Evolutionary conservation across 2,113 vertebrate genomes (phyloP).

Genomic region (Gnathonemus echidnorhynchus): DNA sequence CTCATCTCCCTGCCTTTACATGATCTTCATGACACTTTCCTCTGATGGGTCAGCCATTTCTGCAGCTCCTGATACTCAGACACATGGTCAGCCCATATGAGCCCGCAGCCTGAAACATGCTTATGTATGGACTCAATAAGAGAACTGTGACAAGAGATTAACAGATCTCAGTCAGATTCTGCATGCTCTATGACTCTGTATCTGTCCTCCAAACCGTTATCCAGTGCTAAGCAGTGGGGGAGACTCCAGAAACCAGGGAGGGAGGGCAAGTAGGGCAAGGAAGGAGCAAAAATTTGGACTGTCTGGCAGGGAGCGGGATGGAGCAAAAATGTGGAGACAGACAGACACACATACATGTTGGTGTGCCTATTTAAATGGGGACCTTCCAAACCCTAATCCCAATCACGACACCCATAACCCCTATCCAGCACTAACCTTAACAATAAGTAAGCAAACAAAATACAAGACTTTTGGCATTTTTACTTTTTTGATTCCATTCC

Average conservation of each 20-base stretch:
- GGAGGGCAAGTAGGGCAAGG: no score
- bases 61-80: not conserved
- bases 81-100: not conserved
- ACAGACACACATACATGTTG: no score
- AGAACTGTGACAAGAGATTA: not conserved
- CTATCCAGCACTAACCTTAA: no score
- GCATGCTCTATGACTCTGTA: not conserved
- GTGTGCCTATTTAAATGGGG: no score
- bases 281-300: no score
- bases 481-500: no score
- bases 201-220: not conserved
- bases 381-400: no score
- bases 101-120: not conserved
- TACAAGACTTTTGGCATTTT: no score
- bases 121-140: not conserved
- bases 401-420: no score
- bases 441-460: no score
- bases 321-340: no score
- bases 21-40: not conserved
- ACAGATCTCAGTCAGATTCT: not conserved
- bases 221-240: not conserved
- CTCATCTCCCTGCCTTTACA: not conserved
- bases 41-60: not conserved
- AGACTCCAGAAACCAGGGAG: not conserved
- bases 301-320: no score